Conservation (phyloP, 1,140 invertebrate species). For the Psilanteris sp. region DNA sequence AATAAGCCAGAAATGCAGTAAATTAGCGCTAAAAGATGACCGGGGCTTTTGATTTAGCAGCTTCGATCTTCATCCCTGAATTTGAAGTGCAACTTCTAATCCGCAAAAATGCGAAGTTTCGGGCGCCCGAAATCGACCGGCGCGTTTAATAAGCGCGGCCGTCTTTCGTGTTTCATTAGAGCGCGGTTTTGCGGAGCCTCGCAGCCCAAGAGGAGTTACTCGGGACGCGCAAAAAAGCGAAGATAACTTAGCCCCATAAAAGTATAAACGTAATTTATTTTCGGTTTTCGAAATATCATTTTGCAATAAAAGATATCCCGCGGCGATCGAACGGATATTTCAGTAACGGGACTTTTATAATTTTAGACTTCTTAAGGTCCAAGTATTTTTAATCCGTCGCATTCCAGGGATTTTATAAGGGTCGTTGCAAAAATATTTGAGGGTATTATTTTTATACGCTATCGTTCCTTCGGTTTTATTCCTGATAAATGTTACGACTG, state of each 20-base stretch:
- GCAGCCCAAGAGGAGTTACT: no score
- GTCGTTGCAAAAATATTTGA: neutral
- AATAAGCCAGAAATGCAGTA: constrained; percentile 50
- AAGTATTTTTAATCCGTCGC: constrained; percentile 7
- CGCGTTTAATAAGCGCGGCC: no score
- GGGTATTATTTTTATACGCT: neutral
- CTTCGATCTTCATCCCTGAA: constrained; percentile 17
- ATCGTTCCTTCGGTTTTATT: no score
- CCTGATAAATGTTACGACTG: neutral
- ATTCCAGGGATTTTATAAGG: neutral
- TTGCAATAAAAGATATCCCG: constrained; percentile 17
- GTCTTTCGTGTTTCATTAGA: no score
- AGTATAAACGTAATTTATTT: neutral
- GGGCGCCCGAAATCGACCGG: no score
- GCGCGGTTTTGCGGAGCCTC: no score
- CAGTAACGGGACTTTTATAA: constrained; percentile 14
- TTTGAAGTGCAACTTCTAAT: no score
- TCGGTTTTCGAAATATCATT: constrained; percentile 3
- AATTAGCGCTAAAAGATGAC: constrained; percentile 33
- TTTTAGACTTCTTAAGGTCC: neutral
- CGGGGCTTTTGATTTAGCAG: constrained; percentile 28
- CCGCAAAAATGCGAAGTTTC: no score
- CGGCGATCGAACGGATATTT: constrained; percentile 4
- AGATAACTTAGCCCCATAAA: neutral
- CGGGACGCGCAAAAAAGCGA: no score